phyloP scores from a whole-genome alignment of 1,140 invertebrate species.

The Drosophila pectinifera region DNA sequence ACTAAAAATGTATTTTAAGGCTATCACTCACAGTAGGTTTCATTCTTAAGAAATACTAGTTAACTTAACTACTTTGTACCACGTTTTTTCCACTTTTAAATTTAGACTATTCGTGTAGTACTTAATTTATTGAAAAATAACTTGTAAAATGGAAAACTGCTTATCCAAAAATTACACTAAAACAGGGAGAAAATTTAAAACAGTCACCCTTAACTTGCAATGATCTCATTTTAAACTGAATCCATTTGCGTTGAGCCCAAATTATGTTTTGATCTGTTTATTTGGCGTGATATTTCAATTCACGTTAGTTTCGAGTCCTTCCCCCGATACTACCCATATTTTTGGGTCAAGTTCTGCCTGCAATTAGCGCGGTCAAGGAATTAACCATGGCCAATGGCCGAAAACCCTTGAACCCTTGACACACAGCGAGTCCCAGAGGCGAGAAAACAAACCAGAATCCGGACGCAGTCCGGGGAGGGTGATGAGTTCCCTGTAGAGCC shows the following conservation, averaged over 20 bases:
- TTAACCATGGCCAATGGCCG: slow-evolving; percentile 11
- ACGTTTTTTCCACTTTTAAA: too few species aligned
- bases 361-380: slow-evolving; percentile 27
- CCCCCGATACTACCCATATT: neutral
- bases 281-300: neutral
- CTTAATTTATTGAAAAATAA: neutral
- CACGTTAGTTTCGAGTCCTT: neutral
- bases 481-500: neutral
- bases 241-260: neutral
- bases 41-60: too few species aligned
- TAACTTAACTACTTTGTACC: too few species aligned
- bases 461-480: slow-evolving; percentile 11
- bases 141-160: too few species aligned
- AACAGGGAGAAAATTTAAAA: neutral
- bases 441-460: slow-evolving; percentile 8
- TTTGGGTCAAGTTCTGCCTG: slow-evolving; percentile 36
- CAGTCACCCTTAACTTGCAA: neutral
- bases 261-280: neutral
- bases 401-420: slow-evolving; percentile 42
- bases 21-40: too few species aligned
- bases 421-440: neutral
- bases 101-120: neutral
- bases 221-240: neutral
- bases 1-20: too few species aligned
- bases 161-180: neutral